Evolutionary conservation across 2,888 invertebrate genomes (phyloP).

Genomic region (Cheilosia vernalis): DNA sequence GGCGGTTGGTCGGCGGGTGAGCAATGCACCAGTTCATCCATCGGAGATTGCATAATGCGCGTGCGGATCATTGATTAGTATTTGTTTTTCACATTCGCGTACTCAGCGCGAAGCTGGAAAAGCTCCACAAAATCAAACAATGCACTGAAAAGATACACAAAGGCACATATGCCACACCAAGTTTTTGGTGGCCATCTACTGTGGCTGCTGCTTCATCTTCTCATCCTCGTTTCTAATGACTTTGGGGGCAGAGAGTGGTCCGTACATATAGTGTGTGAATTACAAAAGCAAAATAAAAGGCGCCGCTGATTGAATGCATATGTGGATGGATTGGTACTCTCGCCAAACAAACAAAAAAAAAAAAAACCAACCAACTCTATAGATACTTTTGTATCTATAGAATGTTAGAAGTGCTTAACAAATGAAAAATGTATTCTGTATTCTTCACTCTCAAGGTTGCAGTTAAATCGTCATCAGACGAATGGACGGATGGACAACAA

Average conservation of each 20-base stretch:
- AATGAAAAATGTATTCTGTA: conserved; percentile 57
- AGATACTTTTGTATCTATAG: conserved; percentile 47
- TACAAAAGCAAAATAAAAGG: conserved; percentile 65
- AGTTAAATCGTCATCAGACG: conserved; percentile 71
- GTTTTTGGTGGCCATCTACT: conserved; percentile 41
- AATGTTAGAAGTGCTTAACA: conserved; percentile 70
- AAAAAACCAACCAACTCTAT: conserved; percentile 28
- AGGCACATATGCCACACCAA: not conserved
- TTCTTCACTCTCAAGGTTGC: conserved; percentile 72
- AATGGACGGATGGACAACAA: conserved; percentile 63
- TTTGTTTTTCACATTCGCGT: conserved; percentile 39
- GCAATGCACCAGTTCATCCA: conserved; percentile 15
- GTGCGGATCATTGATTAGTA: conserved; percentile 53
- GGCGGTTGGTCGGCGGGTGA: not conserved
- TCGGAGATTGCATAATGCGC: conserved; percentile 61
- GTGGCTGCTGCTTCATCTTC: conserved; percentile 3
- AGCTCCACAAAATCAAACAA: conserved; percentile 44
- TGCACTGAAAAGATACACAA: conserved; percentile 26
- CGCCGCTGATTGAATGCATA: conserved; percentile 74
- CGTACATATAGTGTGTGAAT: conserved; percentile 46
- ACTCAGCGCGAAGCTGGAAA: conserved; percentile 31
- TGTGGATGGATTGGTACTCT: conserved; percentile 52
- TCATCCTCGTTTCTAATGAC: conserved; percentile 26
- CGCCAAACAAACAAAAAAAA: conserved; percentile 14
- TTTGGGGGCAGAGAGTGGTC: conserved; percentile 15